Percentiles rank a stretch among this genome's conserved stretches.
phyloP scores from a whole-genome alignment of 2,888 invertebrate genomes.

The Pachydiplax longipennis region DNA sequence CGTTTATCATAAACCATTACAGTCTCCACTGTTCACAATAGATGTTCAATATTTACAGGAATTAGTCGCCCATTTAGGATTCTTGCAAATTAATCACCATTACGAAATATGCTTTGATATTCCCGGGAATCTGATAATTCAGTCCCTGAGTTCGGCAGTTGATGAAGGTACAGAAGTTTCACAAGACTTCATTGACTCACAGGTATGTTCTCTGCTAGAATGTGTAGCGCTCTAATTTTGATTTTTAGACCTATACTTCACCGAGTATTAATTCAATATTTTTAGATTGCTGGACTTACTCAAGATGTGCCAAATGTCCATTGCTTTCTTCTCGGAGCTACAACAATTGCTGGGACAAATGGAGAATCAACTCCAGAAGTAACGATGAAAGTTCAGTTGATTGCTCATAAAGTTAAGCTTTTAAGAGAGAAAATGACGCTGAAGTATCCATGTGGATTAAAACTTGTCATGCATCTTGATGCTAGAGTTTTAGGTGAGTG shows the following conservation, averaged over 20 bases:
- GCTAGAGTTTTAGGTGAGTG: conserved; percentile 25
- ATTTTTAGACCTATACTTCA: too few relatives aligned
- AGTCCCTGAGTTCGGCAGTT: neutral
- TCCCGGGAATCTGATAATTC: neutral
- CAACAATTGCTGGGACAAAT: neutral
- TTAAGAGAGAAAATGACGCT: conserved; percentile 55
- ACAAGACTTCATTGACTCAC: neutral
- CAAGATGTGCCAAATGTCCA: conserved; percentile 47
- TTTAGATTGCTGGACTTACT: neutral
- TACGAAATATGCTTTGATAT: conserved; percentile 52
- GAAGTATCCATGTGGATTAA: conserved; percentile 11
- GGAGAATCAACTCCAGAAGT: conserved; percentile 26
- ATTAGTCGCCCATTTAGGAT: conserved; percentile 57
- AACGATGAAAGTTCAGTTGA: conserved; percentile 55
- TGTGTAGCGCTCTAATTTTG: neutral
- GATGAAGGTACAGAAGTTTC: neutral
- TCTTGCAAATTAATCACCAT: conserved; percentile 57
- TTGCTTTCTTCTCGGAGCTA: conserved; percentile 41
- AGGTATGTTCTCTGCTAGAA: neutral
- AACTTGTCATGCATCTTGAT: conserved; percentile 55
- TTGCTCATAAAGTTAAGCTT: conserved; percentile 56
- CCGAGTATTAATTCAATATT: neutral
- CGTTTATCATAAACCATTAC: too few relatives aligned
- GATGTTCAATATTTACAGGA: conserved; percentile 29
- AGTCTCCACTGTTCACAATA: too few relatives aligned